phyloP scores from a whole-genome alignment of 2,797 vertebrate genomes.

The Rhincodon typus region DNA sequence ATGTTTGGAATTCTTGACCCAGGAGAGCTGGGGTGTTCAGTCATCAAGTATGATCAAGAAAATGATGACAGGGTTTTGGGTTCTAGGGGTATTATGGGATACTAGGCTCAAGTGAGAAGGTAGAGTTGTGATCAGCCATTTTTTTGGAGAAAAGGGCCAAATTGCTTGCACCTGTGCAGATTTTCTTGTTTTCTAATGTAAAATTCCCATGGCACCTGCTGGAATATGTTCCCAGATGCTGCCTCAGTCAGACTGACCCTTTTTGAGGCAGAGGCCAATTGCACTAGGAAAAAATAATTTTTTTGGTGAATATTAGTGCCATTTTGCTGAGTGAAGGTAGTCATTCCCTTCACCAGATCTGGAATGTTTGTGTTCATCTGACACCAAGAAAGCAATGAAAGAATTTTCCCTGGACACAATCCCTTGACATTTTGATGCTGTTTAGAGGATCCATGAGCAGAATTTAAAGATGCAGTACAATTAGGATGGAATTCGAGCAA shows the following conservation, averaged over 20 bases:
- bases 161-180: neutral
- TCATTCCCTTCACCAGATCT: neutral
- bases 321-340: neutral
- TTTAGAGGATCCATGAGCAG: neutral
- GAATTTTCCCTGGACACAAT: neutral
- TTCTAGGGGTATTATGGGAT: too few species aligned
- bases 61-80: too few species aligned
- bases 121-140: neutral
- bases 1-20: too few species aligned
- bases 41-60: too few species aligned
- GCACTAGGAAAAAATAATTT: neutral
- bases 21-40: too few species aligned
- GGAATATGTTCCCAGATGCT: too few species aligned
- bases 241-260: neutral
- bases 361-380: neutral
- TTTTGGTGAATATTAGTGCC: neutral
- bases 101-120: neutral
- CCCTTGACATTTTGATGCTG: neutral
- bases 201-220: neutral
- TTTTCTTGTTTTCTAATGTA: neutral
- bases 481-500: neutral
- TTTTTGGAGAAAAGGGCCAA: neutral
- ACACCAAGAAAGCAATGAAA: neutral
- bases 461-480: neutral
- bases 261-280: neutral